These are phyloP conservation scores for Amphimallon solstitiale DNA, from an alignment of 2,888 invertebrate genomes.

Conservation along the genomic window DNA sequence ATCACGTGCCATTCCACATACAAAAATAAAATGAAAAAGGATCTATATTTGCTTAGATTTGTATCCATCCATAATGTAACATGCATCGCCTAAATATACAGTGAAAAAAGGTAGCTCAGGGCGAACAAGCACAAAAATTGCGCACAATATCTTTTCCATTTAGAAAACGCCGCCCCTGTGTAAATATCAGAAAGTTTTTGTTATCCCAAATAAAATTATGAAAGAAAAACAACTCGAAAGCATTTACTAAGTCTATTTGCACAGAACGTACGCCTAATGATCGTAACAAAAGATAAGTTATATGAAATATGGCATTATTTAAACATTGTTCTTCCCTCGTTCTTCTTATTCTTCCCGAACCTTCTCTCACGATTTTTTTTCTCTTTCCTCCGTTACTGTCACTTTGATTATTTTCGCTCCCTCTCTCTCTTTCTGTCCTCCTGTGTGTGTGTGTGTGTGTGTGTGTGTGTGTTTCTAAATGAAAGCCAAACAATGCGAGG, in stretches of 20 bases:
- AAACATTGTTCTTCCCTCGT: constrained; percentile 52
- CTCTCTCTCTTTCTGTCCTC: too few species aligned
- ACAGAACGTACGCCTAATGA: constrained; percentile 53
- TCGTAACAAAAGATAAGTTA: constrained; percentile 53
- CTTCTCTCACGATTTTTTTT: constrained; percentile 20
- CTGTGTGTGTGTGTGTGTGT: too few species aligned
- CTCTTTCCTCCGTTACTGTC: too few species aligned
- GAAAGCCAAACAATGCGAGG: constrained; percentile 59
- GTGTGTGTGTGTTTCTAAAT: constrained; percentile 50
- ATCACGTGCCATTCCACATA: too few species aligned
- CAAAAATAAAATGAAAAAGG: too few species aligned
- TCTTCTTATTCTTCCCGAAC: background rate
- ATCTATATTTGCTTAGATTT: background rate
- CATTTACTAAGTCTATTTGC: constrained; percentile 57
- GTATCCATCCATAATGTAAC: background rate
- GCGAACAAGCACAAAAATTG: constrained; percentile 4
- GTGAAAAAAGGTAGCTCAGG: background rate
- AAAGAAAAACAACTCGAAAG: constrained; percentile 56
- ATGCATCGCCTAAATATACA: constrained; percentile 17
- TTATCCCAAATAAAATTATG: constrained; percentile 54
- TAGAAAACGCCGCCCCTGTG: constrained; percentile 18
- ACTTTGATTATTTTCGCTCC: too few species aligned
- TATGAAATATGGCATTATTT: constrained; percentile 55
- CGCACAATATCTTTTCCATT: constrained; percentile 17
- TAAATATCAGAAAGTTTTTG: constrained; percentile 41